Evolutionary conservation across 2,888 invertebrate species (phyloP).

Genomic region (Deroplatys truncata): DNA sequence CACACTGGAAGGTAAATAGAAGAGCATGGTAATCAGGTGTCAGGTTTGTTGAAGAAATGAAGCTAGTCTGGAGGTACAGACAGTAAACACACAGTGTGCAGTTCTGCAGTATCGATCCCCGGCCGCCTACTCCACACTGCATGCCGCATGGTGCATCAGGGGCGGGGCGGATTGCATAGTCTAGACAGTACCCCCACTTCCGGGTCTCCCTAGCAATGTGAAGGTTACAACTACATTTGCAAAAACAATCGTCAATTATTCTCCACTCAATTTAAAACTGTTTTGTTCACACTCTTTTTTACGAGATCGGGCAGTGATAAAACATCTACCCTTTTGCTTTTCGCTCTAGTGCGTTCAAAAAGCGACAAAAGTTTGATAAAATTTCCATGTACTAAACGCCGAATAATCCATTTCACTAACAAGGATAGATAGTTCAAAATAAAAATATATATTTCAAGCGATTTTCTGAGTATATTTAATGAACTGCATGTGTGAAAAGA

Average conservation of each 20-base stretch:
- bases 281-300: background rate
- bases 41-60: background rate
- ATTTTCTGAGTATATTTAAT: too few species aligned
- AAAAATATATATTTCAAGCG: too few species aligned
- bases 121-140: background rate
- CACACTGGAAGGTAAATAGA: background rate
- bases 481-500: too few species aligned
- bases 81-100: background rate
- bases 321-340: too few species aligned
- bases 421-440: too few species aligned
- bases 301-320: background rate
- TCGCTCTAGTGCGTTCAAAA: too few species aligned
- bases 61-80: background rate
- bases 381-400: too few species aligned
- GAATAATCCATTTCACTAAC: too few species aligned
- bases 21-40: background rate
- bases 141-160: slow-evolving; percentile 14
- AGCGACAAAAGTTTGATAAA: too few species aligned
- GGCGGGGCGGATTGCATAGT: background rate
- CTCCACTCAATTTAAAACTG: background rate
- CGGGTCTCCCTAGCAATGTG: background rate
- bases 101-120: background rate
- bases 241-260: background rate
- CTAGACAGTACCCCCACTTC: background rate
- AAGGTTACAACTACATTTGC: background rate